A percentile compares a stretch with the other conserved stretches of the same genome.
phyloP scores from a whole-genome alignment of 2,888 invertebrate species.

The Eulithis prunata region DNA sequence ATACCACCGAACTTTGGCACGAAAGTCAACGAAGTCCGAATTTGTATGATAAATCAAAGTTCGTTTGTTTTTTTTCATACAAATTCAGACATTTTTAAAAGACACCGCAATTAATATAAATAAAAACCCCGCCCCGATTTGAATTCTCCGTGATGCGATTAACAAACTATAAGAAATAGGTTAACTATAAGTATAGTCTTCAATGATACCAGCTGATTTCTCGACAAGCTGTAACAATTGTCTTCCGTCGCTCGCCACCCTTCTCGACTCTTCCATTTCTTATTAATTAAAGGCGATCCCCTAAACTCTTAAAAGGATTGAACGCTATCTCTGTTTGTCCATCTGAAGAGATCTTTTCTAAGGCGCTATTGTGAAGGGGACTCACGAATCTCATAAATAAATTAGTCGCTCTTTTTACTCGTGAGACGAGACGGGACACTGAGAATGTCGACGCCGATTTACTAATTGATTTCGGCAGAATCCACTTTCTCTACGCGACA shows the following conservation, averaged over 20 bases:
- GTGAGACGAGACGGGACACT: conserved; percentile 57
- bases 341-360: conserved; percentile 57
- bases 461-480: conserved; percentile 76
- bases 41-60: no score
- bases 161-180: no score
- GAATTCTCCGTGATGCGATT: no score
- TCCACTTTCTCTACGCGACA: conserved; percentile 54
- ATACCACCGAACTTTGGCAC: no score
- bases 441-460: conserved; percentile 77
- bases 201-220: not conserved
- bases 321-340: conserved; percentile 57
- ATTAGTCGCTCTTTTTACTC: conserved; percentile 74
- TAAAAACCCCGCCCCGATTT: no score
- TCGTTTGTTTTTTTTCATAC: no score
- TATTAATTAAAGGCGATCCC: conserved; percentile 51
- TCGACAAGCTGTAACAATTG: conserved; percentile 7
- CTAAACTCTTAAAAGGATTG: conserved; percentile 51
- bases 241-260: conserved; percentile 18
- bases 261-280: conserved; percentile 26
- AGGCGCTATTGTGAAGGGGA: conserved; percentile 60
- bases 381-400: conserved; percentile 77
- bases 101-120: no score
- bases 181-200: not conserved
- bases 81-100: no score
- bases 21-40: no score